Evolutionary conservation across 2,888 invertebrate species (phyloP), one percentile per base, ranked within the genome.

Genomic region (Drosophila algonquin): DNA sequence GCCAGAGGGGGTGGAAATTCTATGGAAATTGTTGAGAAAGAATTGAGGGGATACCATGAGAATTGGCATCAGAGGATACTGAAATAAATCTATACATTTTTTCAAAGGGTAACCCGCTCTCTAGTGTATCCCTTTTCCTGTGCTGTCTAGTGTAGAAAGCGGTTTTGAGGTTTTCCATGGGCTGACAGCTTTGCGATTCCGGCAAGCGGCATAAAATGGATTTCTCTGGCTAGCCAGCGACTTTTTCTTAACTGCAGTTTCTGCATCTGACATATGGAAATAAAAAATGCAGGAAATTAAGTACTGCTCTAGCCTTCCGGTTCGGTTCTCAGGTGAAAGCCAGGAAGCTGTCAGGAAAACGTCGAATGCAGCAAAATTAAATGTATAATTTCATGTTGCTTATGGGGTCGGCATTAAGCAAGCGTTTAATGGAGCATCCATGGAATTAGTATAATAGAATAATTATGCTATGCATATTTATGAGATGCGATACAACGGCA

Each of bases 361-460:
- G 69, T 68, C 67, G 16, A 46, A 3, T 51, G 50, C 50, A 50
- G 18, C n/a, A 18, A 14, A 40, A 40, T 5, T 14, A 40, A 40
- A 3, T 14, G 40, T n/a, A 40, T n/a, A 40, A 40, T 14, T 40
- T 40, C 40, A 40, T 40, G 14, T n/a, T n/a, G n/a, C 14, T 40
- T 40, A 3, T 40, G 21, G 21, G 21, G 14, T 40, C 14, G 14
- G 40, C 40, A 40, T 40, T 14, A 40, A 6, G 6, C 6, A 6
- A 69, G 48, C 54, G 68, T 30, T 65, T 9, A 67, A 65, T 65
- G 68, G 48, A 44, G 47, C 55, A 44, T 55, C 48, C 44, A 9
- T 48, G 18, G 32, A 56, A 45, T 67, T 69, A 51, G 48, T 67
- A 35, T 50, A 50, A 45, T 51, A n/a, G 7, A 45, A 56, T 57